Evolutionary conservation across 2,113 vertebrate species (phyloP), one percentile per base, ranked within the genome.

Genomic region (Athene cunicularia): DNA sequence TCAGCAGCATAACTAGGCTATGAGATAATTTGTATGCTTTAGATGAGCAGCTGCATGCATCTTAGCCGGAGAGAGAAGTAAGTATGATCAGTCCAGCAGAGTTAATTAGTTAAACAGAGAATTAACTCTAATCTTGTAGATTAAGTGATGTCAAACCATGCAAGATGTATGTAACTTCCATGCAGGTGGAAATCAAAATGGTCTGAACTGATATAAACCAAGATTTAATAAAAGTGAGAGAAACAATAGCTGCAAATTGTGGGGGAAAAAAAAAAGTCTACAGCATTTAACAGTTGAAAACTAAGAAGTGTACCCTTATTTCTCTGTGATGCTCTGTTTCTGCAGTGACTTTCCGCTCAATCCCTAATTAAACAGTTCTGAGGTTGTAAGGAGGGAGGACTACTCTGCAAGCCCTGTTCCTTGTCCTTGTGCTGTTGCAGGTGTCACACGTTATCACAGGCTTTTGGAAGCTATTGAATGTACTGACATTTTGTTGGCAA

Each of bases 21-120:
- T 98, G 97, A 98, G 96, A 89, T 96, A 95, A 98, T 97, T 96
- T 93, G 62, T 95, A 53, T 95, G 95, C 52, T 76, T 84, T 93
- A 94, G 90, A 94, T 75, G 94, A 94, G 92, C 55, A 91, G 90
- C 83, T 97, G 95, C 73, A 70, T 67, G 47, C 91, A 80, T 95
- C 80, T 95, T 88, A 91, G 68, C 53, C 4, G 24, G 52, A 41
- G 72, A 93, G 67, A 77, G 88, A 97, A 97, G 72, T 86, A 52
- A 91, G 30, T 64, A 77, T 81, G 62, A 73, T 81, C 95, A 86
- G 27, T 92, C 45, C 85, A 90, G 91, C 8, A 27, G 91, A 95
- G 41, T 77, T 96, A 97, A 89, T 94, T 83, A 92, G 58, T 60
- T 83, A 89, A 92, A 72, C 55, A 92, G 74, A 74, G 77, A 89